phyloP scores from a whole-genome alignment of 2,888 invertebrate genomes.

The Mayetiola destructor region DNA sequence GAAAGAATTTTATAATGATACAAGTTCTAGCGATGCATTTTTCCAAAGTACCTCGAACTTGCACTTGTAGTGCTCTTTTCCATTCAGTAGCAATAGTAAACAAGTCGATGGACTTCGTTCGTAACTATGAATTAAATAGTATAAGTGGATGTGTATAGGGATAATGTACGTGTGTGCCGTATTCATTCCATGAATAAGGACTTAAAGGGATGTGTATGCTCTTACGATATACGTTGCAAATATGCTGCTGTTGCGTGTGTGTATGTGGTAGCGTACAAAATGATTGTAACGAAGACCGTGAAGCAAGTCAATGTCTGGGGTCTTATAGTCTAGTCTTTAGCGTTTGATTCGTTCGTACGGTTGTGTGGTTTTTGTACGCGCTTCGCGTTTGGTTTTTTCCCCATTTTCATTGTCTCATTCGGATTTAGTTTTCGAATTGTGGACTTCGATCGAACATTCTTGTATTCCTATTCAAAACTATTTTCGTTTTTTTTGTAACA shows the following conservation, averaged over 20 bases:
- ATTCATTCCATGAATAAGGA: too few species aligned
- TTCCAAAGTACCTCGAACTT: not conserved
- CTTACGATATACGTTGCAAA: too few species aligned
- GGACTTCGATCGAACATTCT: not conserved
- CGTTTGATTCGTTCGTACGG: slow-evolving; percentile 5
- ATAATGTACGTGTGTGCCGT: too few species aligned
- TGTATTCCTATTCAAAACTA: not conserved
- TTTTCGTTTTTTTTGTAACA: too few species aligned
- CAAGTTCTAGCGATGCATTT: too few species aligned
- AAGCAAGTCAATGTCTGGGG: slow-evolving; percentile 11
- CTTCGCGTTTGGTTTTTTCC: not conserved
- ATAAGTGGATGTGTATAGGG: too few species aligned
- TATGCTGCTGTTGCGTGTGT: not conserved
- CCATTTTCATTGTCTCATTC: not conserved
- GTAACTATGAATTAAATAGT: too few species aligned
- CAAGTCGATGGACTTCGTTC: too few species aligned
- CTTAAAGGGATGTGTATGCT: too few species aligned
- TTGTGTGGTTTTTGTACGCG: not conserved
- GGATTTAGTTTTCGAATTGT: too few species aligned
- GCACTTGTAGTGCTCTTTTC: not conserved
- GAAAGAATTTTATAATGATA: not conserved
- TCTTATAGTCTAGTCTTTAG: slow-evolving; percentile 13
- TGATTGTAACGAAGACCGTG: slow-evolving; percentile 1
- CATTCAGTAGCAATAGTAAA: too few species aligned
- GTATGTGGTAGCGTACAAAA: slow-evolving; percentile 3